These are phyloP conservation scores for Dione vanillae DNA, from an alignment of 2,888 invertebrate species.

Conservation along the genomic window DNA sequence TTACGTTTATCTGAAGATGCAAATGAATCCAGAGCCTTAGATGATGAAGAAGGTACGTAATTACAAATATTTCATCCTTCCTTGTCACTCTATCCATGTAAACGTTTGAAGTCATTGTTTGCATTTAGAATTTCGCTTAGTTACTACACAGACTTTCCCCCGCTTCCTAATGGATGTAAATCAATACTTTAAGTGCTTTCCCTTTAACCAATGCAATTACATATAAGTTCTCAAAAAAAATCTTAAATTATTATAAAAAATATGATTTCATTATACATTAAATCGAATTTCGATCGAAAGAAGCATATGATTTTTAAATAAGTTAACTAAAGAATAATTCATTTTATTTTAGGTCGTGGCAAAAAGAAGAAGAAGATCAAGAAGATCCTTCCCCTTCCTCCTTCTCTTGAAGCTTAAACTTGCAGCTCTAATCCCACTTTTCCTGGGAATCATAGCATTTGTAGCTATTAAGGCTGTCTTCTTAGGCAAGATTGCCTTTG, in stretches of 20 bases:
- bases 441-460: constrained; percentile 89
- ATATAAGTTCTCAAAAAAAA: not conserved
- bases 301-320: not conserved
- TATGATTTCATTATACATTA: too few relatives aligned
- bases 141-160: constrained; percentile 46
- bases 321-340: not conserved
- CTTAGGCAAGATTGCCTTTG: constrained; percentile 93
- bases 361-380: constrained; percentile 90
- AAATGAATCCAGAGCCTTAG: constrained; percentile 71
- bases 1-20: constrained; percentile 69
- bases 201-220: constrained; percentile 4
- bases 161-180: constrained; percentile 36
- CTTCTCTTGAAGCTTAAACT: constrained; percentile 91
- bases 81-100: not conserved
- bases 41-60: constrained; percentile 76
- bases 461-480: constrained; percentile 93
- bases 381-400: constrained; percentile 89
- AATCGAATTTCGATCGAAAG: too few relatives aligned
- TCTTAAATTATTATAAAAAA: too few relatives aligned
- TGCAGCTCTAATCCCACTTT: constrained; percentile 90
- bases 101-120: constrained; percentile 2
- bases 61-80: not conserved
- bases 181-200: constrained; percentile 23
- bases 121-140: constrained; percentile 3
- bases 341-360: constrained; percentile 86